These are phyloP conservation scores for Sylvilagus bachmani DNA, from an alignment of 2,113 vertebrate genomes.

Conservation along the genomic window DNA sequence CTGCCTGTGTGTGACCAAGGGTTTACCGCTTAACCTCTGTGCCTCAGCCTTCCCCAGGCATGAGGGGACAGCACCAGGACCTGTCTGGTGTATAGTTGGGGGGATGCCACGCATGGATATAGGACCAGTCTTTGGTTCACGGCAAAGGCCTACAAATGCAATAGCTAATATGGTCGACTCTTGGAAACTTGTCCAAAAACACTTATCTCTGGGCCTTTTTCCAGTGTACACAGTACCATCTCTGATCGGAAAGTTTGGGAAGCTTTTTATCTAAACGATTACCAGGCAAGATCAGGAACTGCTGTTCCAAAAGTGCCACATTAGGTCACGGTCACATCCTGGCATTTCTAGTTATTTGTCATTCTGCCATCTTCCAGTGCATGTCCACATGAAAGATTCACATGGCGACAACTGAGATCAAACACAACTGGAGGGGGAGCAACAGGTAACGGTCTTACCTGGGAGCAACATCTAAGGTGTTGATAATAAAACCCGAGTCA, in stretches of 20 bases:
- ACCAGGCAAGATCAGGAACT: not conserved
- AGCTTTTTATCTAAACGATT: not conserved
- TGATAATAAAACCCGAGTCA: constrained; percentile 82
- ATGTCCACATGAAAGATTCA: not conserved
- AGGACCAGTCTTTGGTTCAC: not conserved
- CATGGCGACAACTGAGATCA: too few species aligned
- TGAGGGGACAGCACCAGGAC: not conserved
- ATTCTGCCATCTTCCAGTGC: not conserved
- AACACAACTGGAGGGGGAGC: not conserved
- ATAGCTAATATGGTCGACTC: not conserved
- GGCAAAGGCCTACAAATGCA: not conserved
- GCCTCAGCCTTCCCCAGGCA: not conserved
- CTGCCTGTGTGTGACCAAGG: not conserved
- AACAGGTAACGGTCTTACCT: constrained; percentile 57
- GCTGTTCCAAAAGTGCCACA: not conserved
- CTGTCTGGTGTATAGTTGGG: not conserved
- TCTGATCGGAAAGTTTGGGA: not conserved
- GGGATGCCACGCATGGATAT: not conserved
- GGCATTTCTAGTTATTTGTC: not conserved
- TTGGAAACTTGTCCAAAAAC: not conserved
- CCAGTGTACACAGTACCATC: not conserved
- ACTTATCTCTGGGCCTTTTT: not conserved
- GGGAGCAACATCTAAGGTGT: constrained; percentile 80
- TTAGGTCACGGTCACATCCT: not conserved
- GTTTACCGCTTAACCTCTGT: not conserved